Evolutionary conservation across 2,797 vertebrate genomes (phyloP), one percentile per base, ranked within the genome.

Genomic region (Ciconia nigra): DNA sequence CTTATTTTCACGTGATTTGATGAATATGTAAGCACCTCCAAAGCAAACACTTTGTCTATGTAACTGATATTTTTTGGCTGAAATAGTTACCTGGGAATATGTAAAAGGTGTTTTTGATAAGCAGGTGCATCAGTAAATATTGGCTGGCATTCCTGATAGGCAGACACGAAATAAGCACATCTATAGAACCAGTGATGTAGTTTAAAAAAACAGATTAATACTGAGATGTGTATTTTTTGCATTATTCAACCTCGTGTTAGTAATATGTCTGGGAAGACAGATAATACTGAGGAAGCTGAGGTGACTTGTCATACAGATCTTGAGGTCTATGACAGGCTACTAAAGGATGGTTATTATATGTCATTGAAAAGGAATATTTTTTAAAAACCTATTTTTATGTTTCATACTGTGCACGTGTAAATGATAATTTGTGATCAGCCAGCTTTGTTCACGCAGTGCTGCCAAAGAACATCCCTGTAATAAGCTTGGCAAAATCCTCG

Each of bases 401-500:
- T 94, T 90, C 0, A 0, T 62, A 86, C 31, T 72, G 33, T 88
- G 58, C 69, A 73, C 0, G 0, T 79, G 73, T 72, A 73, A 94
- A 89, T 54, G 52, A 77, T 73, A 52, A 92, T 79, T 89, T 92
- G 71, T 35, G n/a, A 87, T 87, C 71, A 93, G 67, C 74, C 79
- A 87, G 41, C 63, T 92, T 89, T 83, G 54, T 59, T 90, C 3
- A 1, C 69, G 74, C 74, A 61, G n/a, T 47, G 57, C 57, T 91
- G 67, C 83, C 83, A 85, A 90, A 94, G 90, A 92, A 87, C 62
- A 93, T 95, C 74, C 61, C 55, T 65, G 52, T 93, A 93, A 94
- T 83, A 85, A 82, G 67, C 80, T 91, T 91, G 73, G 55, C 42
- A 94, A 83, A 96, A 96, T 96, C 90, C 90, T 84, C 65, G 65